Evolutionary conservation across 2,888 invertebrate species (phyloP).

Genomic region (Dorcus hopei): DNA sequence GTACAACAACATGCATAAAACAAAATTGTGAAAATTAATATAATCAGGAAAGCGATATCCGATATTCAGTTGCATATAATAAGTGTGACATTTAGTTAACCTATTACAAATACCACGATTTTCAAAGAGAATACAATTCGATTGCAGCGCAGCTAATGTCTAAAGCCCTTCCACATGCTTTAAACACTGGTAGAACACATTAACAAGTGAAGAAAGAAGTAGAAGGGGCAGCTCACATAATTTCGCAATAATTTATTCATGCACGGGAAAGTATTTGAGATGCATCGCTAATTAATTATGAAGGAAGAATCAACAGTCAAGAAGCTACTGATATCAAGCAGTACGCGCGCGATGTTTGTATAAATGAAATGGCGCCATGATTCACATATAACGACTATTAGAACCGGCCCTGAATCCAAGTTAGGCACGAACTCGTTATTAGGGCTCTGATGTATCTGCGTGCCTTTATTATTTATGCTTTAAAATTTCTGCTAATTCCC

Average conservation of each 20-base stretch:
- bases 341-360: constrained; percentile 47
- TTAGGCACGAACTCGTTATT: constrained; percentile 50
- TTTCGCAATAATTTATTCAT: constrained; percentile 6
- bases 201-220: no score
- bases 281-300: constrained; percentile 25
- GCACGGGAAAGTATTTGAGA: constrained; percentile 9
- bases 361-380: constrained; percentile 52
- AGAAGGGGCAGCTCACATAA: no score
- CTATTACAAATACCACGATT: constrained; percentile 5
- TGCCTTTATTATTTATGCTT: constrained; percentile 38
- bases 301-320: constrained; percentile 31
- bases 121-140: neutral
- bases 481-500: constrained; percentile 22
- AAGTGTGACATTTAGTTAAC: constrained; percentile 2
- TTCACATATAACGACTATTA: constrained; percentile 50
- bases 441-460: constrained; percentile 44
- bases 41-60: no score
- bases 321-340: constrained; percentile 14
- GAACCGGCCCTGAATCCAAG: constrained; percentile 47
- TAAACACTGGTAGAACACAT: no score
- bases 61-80: neutral
- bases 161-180: no score
- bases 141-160: neutral
- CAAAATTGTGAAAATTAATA: no score
- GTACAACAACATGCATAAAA: no score